Percentiles rank a stretch among this genome's conserved stretches.
Evolutionary conservation across 2,888 invertebrate species (phyloP).

Genomic region (Hydroisotoma schaefferi): DNA sequence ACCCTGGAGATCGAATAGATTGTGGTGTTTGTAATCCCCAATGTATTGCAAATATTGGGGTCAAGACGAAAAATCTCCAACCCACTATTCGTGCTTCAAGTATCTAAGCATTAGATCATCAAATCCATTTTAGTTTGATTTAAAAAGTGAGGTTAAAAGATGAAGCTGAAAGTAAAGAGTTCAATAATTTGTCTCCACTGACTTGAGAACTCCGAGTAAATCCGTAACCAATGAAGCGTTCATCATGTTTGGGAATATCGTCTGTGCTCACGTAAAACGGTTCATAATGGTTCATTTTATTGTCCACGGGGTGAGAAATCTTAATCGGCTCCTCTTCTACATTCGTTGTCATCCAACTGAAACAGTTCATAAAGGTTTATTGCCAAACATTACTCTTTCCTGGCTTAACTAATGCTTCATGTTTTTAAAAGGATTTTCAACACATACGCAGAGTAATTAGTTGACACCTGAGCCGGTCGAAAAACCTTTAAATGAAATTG

Average conservation of each 20-base stretch:
- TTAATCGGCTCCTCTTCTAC: constrained; percentile 64
- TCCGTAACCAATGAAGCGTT: constrained; percentile 84
- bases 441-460: constrained; percentile 77
- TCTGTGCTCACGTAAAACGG: constrained; percentile 80
- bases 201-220: constrained; percentile 91
- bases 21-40: constrained; percentile 72
- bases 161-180: neutral
- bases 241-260: constrained; percentile 77
- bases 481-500: constrained; percentile 90
- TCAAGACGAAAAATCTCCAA: constrained; percentile 80
- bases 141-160: neutral
- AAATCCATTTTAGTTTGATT: neutral
- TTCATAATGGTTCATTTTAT: constrained; percentile 65
- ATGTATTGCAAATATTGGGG: constrained; percentile 83
- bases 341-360: constrained; percentile 50
- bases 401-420: neutral
- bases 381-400: constrained; percentile 1
- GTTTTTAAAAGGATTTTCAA: constrained; percentile 7
- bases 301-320: constrained; percentile 71
- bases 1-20: constrained; percentile 37
- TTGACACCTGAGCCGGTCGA: constrained; percentile 86
- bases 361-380: neutral
- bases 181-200: constrained; percentile 45
- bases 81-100: constrained; percentile 89
- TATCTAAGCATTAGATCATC: constrained; percentile 60